A percentile compares a stretch with the other conserved stretches of the same genome.
Evolutionary conservation across 2,888 invertebrate species (phyloP).

Genomic region (Dasysyrphus tricinctus): DNA sequence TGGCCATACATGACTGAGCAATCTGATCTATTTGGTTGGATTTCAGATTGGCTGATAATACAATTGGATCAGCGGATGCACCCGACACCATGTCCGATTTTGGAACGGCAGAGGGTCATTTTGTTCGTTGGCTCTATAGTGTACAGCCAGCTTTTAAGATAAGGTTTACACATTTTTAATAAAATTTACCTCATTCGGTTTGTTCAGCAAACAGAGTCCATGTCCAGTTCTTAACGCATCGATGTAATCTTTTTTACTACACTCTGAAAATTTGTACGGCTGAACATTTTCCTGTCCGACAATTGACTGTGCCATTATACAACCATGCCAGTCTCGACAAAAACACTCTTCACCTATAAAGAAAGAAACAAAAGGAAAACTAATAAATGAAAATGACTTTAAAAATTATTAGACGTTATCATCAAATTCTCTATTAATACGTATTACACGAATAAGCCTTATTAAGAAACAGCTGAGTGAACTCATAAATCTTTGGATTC

Average conservation of each 20-base stretch:
- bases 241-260: slow-evolving; percentile 95
- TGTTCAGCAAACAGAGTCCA: slow-evolving; percentile 95
- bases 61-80: too few relatives aligned
- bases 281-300: slow-evolving; percentile 96
- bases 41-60: too few relatives aligned
- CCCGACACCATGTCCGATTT: too few relatives aligned
- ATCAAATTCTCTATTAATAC: too few relatives aligned
- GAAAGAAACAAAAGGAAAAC: not conserved
- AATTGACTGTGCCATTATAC: slow-evolving; percentile 97
- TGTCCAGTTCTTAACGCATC: slow-evolving; percentile 93
- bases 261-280: slow-evolving; percentile 98
- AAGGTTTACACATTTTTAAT: not conserved
- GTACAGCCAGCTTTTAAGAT: too few relatives aligned
- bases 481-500: too few relatives aligned
- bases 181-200: slow-evolving; percentile 92
- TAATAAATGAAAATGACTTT: not conserved
- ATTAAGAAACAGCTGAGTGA: too few relatives aligned
- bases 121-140: too few relatives aligned
- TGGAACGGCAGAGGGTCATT: too few relatives aligned
- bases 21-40: too few relatives aligned
- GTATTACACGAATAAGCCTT: too few relatives aligned
- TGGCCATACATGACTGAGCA: too few relatives aligned
- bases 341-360: slow-evolving; percentile 90
- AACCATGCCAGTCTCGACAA: slow-evolving; percentile 97
- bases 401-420: not conserved